phyloP scores from a whole-genome alignment of 1,140 invertebrate genomes.

The Papilio machaon region DNA sequence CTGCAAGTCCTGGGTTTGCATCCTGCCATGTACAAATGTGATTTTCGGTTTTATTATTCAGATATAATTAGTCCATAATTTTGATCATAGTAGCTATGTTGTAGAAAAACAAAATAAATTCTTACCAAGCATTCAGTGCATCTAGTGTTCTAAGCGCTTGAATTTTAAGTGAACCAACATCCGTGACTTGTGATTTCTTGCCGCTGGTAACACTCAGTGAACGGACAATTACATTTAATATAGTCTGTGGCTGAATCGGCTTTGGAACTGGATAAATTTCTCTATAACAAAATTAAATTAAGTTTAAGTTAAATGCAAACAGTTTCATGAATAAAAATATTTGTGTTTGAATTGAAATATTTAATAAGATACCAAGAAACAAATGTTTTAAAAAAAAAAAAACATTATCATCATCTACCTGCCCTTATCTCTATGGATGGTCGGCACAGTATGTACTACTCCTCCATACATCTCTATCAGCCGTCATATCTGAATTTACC shows the following conservation, averaged over 20 bases:
- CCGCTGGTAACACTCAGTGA: constrained; percentile 58
- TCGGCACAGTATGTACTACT: too few species aligned
- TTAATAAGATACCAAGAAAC: too few species aligned
- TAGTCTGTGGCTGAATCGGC: constrained; percentile 61
- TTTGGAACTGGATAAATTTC: constrained; percentile 71
- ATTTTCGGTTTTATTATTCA: too few species aligned
- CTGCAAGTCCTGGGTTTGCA: too few species aligned
- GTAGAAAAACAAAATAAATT: neutral
- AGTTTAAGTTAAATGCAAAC: neutral
- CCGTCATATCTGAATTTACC: too few species aligned
- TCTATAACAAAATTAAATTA: constrained; percentile 47
- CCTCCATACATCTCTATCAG: too few species aligned
- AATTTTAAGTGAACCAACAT: constrained; percentile 56
- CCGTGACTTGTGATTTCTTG: constrained; percentile 28
- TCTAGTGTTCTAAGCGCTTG: constrained; percentile 67
- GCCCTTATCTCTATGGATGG: too few species aligned
- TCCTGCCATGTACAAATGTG: too few species aligned
- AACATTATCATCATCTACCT: too few species aligned
- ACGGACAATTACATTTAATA: constrained; percentile 63
- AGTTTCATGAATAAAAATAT: neutral
- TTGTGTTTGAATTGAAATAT: too few species aligned
- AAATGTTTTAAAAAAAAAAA: too few species aligned
- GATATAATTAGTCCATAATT: too few species aligned
- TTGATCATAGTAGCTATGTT: neutral
- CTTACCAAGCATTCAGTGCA: constrained; percentile 68